phyloP scores from a whole-genome alignment of 2,888 invertebrate genomes.

The Macrophya annulata region DNA sequence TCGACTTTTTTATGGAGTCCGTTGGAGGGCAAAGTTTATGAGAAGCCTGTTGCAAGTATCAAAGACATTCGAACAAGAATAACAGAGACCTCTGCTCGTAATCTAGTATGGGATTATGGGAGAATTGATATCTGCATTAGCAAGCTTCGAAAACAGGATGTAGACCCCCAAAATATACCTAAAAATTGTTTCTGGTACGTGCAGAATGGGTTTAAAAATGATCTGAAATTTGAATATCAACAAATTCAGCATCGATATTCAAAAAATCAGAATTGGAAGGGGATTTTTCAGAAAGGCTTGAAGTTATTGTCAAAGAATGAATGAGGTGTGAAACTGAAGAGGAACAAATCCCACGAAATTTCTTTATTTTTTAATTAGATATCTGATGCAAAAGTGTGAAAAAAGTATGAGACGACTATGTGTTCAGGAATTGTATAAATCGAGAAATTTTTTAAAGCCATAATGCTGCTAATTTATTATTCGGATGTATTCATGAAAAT shows the following conservation, averaged over 20 bases:
- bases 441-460: background rate
- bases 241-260: too few relatives aligned
- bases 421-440: background rate
- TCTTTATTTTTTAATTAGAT: background rate
- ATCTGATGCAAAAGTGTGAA: background rate
- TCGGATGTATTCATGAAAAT: background rate
- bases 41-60: conserved; percentile 21
- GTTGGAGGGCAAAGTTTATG: conserved; percentile 19
- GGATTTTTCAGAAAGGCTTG: background rate
- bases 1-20: conserved; percentile 17
- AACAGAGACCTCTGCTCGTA: conserved; percentile 1
- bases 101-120: background rate
- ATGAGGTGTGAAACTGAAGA: background rate
- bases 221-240: background rate
- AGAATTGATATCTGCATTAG: conserved; percentile 7
- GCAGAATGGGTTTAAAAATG: background rate
- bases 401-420: background rate
- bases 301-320: background rate
- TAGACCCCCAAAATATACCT: background rate
- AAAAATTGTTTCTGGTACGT: background rate
- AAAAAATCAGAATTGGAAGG: background rate
- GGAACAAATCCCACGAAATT: background rate
- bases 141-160: background rate
- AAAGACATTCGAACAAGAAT: conserved; percentile 25
- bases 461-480: background rate